Conservation (phyloP, 2,113 vertebrate species). For the Leucopsar rothschildi region DNA sequence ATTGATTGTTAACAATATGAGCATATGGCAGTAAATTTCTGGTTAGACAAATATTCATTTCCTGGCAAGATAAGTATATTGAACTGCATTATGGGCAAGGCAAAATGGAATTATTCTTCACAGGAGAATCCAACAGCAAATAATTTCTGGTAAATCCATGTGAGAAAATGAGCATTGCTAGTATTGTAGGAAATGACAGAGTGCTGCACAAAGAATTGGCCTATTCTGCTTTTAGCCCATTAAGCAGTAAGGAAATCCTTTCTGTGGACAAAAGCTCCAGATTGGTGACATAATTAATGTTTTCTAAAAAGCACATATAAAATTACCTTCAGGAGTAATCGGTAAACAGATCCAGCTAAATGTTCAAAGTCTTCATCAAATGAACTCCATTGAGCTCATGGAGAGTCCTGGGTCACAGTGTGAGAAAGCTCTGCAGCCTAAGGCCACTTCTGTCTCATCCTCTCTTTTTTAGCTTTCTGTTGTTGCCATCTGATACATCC, state of each 20-base stretch:
- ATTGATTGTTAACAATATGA: constrained; percentile 37
- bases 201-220: not conserved
- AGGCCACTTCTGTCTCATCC: not conserved
- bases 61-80: constrained; percentile 14
- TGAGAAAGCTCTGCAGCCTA: not conserved
- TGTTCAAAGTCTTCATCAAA: not conserved
- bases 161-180: not conserved
- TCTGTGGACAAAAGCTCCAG: not conserved
- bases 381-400: rapidly evolving
- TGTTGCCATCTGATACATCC: not conserved
- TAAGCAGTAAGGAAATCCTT: not conserved
- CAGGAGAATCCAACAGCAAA: not conserved
- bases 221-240: not conserved
- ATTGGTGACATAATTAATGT: not conserved
- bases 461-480: not conserved
- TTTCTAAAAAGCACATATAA: rapidly evolving
- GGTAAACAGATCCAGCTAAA: not conserved
- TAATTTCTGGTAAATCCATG: not conserved
- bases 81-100: not conserved
- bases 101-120: constrained; percentile 9
- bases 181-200: not conserved
- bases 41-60: constrained; percentile 10
- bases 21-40: not conserved
- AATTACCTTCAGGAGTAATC: not conserved
- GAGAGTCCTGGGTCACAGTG: not conserved